A percentile compares a stretch with the other conserved stretches of the same genome.
Conservation (phyloP, 1,140 invertebrate species). For the Trypoxylus dichotomus region DNA sequence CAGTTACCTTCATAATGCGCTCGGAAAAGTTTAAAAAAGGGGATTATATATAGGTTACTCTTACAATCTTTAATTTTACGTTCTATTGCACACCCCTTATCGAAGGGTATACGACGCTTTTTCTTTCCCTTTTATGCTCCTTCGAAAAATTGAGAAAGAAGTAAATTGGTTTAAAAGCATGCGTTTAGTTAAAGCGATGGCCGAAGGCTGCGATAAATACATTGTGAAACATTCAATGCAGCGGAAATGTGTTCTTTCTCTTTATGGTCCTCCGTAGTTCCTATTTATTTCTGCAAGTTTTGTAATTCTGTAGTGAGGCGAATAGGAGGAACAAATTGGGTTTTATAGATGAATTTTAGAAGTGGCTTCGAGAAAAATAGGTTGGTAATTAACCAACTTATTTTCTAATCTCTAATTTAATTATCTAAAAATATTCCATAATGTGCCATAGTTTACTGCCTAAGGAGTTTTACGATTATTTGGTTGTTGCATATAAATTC, state of each 20-base stretch:
- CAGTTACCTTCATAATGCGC: conserved; percentile 23
- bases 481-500: background rate
- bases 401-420: too few species aligned
- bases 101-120: background rate
- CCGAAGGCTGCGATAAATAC: conserved; percentile 6
- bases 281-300: too few species aligned
- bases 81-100: conserved; percentile 25
- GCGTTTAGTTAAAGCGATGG: background rate
- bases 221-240: conserved; percentile 17
- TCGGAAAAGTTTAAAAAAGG: conserved; percentile 18
- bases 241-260: background rate
- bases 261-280: background rate
- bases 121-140: background rate
- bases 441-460: too few species aligned
- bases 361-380: too few species aligned
- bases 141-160: conserved; percentile 12
- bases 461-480: background rate
- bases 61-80: conserved; percentile 26
- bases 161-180: conserved; percentile 24
- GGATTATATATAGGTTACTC: conserved; percentile 25
- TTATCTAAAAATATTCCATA: too few species aligned
- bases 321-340: too few species aligned
- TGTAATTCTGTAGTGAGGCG: too few species aligned
- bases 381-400: too few species aligned
- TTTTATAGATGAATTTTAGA: too few species aligned